Conservation (phyloP, 1,140 invertebrate genomes). For the Zaprionus capensis region DNA sequence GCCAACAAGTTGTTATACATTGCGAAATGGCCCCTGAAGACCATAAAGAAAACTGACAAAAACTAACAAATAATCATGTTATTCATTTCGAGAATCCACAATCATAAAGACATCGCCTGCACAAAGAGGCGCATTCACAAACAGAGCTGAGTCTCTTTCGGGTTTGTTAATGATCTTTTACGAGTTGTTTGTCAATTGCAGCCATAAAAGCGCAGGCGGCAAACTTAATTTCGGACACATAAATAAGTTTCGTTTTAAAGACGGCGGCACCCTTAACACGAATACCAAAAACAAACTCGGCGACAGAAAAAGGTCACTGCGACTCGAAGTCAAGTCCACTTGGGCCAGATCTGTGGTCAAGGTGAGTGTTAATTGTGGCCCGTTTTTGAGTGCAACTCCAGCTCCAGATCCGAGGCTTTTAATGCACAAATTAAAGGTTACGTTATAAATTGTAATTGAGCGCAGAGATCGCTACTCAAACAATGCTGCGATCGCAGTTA, state of each 20-base stretch:
- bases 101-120: constrained; percentile 21
- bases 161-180: constrained; percentile 29
- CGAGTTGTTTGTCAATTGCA: constrained; percentile 41
- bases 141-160: constrained; percentile 2
- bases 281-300: constrained; percentile 24
- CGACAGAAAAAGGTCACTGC: constrained; percentile 29
- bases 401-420: not conserved
- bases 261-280: constrained; percentile 42
- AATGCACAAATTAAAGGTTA: constrained; percentile 53
- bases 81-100: constrained; percentile 17
- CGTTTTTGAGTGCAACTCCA: constrained; percentile 29
- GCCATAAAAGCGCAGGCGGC: constrained; percentile 30
- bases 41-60: not conserved
- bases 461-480: not conserved
- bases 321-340: constrained; percentile 42
- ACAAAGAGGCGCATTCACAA: constrained; percentile 37
- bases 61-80: constrained; percentile 26
- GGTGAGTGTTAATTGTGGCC: constrained; percentile 42
- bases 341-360: constrained; percentile 27
- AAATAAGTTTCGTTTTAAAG: constrained; percentile 32
- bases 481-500: constrained; percentile 10
- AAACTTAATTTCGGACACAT: constrained; percentile 30
- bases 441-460: constrained; percentile 23
- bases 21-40: constrained; percentile 10
- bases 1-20: constrained; percentile 4